Evolutionary conservation across 2,113 vertebrate species (phyloP).

Genomic region (Chaenogobius annularis): DNA sequence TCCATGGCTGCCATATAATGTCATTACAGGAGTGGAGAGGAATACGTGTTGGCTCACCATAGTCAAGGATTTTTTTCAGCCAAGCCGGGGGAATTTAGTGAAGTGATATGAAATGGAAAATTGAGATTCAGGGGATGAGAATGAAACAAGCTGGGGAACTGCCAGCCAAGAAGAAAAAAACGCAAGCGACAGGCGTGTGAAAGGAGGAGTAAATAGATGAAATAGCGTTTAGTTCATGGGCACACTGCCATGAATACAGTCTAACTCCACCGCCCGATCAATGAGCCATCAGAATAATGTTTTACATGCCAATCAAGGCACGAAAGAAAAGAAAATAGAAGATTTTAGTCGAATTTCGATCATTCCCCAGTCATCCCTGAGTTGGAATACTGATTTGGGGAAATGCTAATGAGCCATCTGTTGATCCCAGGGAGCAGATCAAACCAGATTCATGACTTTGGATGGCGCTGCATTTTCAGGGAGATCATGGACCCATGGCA

Average conservation of each 20-base stretch:
- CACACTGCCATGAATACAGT: conserved; percentile 41
- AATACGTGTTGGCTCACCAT: conserved; percentile 5
- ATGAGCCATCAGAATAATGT: conserved; percentile 48
- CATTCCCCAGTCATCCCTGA: conserved; percentile 52
- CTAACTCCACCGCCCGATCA: conserved; percentile 36
- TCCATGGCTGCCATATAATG: conserved; percentile 60
- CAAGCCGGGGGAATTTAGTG: conserved; percentile 53
- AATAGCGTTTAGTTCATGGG: conserved; percentile 25
- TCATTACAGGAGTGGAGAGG: conserved; percentile 52
- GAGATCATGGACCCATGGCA: neutral
- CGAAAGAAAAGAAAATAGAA: conserved; percentile 10
- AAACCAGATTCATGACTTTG: conserved; percentile 22
- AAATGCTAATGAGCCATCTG: conserved; percentile 69
- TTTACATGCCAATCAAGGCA: conserved; percentile 43
- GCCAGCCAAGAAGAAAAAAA: conserved; percentile 11
- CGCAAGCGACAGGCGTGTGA: conserved; percentile 16
- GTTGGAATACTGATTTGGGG: conserved; percentile 56
- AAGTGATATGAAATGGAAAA: conserved; percentile 48
- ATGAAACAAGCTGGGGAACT: neutral
- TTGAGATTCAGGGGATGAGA: conserved; percentile 6
- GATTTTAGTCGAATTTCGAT: conserved; percentile 55
- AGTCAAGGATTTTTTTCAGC: conserved; percentile 35
- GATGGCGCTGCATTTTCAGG: conserved; percentile 23
- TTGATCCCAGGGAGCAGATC: conserved; percentile 46
- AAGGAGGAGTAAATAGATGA: conserved; percentile 45